A percentile compares a stretch with the other conserved stretches of the same genome.
phyloP scores from a whole-genome alignment of 2,797 vertebrate genomes.

The Saxicola maurus region DNA sequence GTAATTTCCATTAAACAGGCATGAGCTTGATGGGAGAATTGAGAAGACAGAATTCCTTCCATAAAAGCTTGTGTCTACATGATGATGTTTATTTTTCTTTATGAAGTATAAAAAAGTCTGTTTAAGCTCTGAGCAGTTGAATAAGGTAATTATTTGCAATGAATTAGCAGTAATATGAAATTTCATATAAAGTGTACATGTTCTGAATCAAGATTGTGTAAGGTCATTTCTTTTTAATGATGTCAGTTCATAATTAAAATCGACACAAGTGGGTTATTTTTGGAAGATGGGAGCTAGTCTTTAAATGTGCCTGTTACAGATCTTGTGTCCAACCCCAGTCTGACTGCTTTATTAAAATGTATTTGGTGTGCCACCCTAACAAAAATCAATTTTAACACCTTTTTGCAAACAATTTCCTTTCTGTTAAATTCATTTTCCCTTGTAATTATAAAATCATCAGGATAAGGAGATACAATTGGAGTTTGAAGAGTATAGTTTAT shows the following conservation, averaged over 20 bases:
- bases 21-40: neutral
- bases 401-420: slow-evolving; percentile 47
- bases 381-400: slow-evolving; percentile 49
- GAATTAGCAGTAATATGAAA: slow-evolving; percentile 25
- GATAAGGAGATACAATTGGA: slow-evolving; percentile 1
- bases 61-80: neutral
- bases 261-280: slow-evolving; percentile 22
- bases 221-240: slow-evolving; percentile 44
- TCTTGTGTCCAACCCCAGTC: neutral
- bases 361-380: neutral
- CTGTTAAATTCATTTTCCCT: slow-evolving; percentile 26
- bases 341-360: slow-evolving; percentile 53
- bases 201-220: neutral
- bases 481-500: slow-evolving; percentile 14
- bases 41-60: neutral
- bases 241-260: slow-evolving; percentile 55
- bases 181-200: slow-evolving; percentile 21
- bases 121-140: slow-evolving; percentile 25
- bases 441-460: slow-evolving; percentile 57
- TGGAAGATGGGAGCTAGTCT: slow-evolving; percentile 16
- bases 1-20: neutral
- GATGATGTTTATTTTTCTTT: slow-evolving; percentile 31
- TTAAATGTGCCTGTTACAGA: slow-evolving; percentile 17
- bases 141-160: slow-evolving; percentile 56
- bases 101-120: neutral